Conservation (phyloP, 2,888 invertebrate genomes). For the Cryptosula pallasiana region DNA sequence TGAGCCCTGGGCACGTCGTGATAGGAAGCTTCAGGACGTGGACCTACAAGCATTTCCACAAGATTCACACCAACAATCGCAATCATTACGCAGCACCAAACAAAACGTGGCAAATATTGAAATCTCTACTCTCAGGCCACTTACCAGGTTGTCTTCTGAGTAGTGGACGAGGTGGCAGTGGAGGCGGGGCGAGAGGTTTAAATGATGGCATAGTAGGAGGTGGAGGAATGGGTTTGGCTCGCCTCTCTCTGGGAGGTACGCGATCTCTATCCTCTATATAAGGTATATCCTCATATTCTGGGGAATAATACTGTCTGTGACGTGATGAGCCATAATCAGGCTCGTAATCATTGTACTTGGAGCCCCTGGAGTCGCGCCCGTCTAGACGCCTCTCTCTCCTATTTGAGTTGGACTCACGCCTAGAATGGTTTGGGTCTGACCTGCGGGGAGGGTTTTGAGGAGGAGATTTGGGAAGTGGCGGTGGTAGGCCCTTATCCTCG, state of each 20-base stretch:
- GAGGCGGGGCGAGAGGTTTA: background rate
- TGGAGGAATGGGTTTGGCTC: background rate
- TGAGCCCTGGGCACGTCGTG: background rate
- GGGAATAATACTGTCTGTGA: background rate
- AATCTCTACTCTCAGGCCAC: too few relatives aligned
- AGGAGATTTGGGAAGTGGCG: background rate
- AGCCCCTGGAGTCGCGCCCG: background rate
- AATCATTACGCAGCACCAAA: too few relatives aligned
- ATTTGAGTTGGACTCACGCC: background rate
- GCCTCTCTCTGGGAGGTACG: background rate
- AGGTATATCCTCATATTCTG: background rate
- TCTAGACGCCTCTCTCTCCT: background rate
- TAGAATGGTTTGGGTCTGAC: background rate
- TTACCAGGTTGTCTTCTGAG: too few relatives aligned
- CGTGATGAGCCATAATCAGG: background rate
- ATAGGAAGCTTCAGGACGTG: too few relatives aligned
- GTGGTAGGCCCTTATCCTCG: background rate
- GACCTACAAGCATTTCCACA: too few relatives aligned
- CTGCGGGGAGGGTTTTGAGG: background rate
- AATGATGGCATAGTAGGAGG: constrained; percentile 14
- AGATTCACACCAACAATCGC: too few relatives aligned
- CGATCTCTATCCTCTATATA: background rate
- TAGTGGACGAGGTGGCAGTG: constrained; percentile 2
- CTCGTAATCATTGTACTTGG: background rate
- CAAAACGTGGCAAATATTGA: too few relatives aligned